Percentiles rank a stretch among this genome's conserved stretches.
phyloP scores from a whole-genome alignment of 2,113 vertebrate genomes.

The Sorex fumeus region DNA sequence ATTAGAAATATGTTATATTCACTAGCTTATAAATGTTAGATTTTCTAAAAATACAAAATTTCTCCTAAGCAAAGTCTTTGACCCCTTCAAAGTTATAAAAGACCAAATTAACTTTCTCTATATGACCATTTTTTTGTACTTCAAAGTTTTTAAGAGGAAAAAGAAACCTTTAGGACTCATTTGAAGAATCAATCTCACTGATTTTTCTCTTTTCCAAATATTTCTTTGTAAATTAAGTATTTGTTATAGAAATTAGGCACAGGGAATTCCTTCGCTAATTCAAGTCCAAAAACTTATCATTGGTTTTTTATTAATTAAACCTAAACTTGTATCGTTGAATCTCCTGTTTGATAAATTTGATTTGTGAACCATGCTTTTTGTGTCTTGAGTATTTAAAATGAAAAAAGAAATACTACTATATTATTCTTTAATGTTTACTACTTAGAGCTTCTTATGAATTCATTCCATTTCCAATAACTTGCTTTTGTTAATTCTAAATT shows the following conservation, averaged over 20 bases:
- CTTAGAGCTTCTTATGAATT: slow-evolving; percentile 42
- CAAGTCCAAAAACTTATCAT: slow-evolving; percentile 35
- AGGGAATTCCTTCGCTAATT: background rate
- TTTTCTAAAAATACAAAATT: background rate
- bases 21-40: background rate
- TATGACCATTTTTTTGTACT: background rate
- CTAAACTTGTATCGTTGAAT: background rate
- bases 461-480: slow-evolving; percentile 7
- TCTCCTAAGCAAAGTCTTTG: background rate
- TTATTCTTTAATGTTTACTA: slow-evolving; percentile 36
- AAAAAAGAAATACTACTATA: slow-evolving; percentile 14
- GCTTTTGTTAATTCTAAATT: slow-evolving; percentile 58
- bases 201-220: background rate
- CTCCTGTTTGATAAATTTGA: slow-evolving; percentile 51
- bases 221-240: background rate
- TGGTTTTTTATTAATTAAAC: slow-evolving; percentile 61
- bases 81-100: slow-evolving; percentile 6
- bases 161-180: slow-evolving; percentile 35
- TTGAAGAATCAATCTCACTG: slow-evolving; percentile 17
- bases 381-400: slow-evolving; percentile 22
- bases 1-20: too few relatives aligned
- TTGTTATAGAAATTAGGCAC: background rate
- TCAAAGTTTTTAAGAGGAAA: slow-evolving; percentile 3
- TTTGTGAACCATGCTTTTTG: slow-evolving; percentile 53
- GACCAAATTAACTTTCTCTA: background rate